A percentile compares a stretch with the other conserved stretches of the same genome.
These are phyloP conservation scores for Drosophila mimetica DNA, from an alignment of 2,888 invertebrate species.

Conservation along the genomic window DNA sequence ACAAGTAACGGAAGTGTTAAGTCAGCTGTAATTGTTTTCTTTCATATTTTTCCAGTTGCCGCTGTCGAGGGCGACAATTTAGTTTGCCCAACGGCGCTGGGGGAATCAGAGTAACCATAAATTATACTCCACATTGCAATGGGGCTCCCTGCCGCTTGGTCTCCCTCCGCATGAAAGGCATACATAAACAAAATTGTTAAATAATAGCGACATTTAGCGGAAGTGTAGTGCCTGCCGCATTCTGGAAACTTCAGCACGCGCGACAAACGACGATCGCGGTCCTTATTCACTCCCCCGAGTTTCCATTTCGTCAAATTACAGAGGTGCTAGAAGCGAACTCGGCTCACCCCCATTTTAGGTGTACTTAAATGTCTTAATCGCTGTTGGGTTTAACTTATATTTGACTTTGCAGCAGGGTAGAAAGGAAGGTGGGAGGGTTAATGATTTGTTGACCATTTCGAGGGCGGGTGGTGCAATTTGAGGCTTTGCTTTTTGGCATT, in stretches of 20 bases:
- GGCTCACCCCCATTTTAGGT: neutral
- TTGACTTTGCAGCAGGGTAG: slow-evolving; percentile 21
- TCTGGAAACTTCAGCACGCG: slow-evolving; percentile 62
- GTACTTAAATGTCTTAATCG: slow-evolving; percentile 67
- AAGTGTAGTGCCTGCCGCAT: slow-evolving; percentile 65
- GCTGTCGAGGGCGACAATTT: slow-evolving; percentile 65
- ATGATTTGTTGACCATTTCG: slow-evolving; percentile 32
- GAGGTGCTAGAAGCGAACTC: slow-evolving; percentile 44
- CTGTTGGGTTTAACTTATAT: slow-evolving; percentile 33
- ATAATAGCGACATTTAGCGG: slow-evolving; percentile 78
- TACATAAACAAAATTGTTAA: slow-evolving; percentile 74
- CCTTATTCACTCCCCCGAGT: slow-evolving; percentile 12
- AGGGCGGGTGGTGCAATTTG: slow-evolving; percentile 21
- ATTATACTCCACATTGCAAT: slow-evolving; percentile 61
- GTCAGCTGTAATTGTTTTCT: slow-evolving; percentile 79
- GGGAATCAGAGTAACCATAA: slow-evolving; percentile 67
- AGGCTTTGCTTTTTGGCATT: slow-evolving; percentile 43
- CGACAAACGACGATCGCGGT: slow-evolving; percentile 71
- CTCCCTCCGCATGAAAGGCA: slow-evolving; percentile 49
- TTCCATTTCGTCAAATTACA: slow-evolving; percentile 61
- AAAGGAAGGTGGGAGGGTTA: slow-evolving; percentile 5
- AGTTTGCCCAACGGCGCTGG: slow-evolving; percentile 47
- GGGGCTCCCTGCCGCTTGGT: slow-evolving; percentile 5
- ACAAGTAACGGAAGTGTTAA: slow-evolving; percentile 80
- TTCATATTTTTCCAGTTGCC: slow-evolving; percentile 53